phyloP scores from a whole-genome alignment of 2,797 vertebrate species.

The Jordanella pulchra region DNA sequence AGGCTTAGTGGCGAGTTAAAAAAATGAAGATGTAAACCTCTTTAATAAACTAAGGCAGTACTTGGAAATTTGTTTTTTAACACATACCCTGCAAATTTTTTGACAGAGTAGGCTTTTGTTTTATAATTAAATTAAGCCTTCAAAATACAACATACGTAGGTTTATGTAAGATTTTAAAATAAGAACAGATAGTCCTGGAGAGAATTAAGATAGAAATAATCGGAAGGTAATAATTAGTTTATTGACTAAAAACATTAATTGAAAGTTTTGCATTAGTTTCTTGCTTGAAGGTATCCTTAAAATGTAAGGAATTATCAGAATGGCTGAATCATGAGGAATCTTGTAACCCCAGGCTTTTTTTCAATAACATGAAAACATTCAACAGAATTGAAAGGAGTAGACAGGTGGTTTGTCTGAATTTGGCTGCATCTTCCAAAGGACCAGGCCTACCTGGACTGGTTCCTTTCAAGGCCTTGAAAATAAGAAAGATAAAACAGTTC shows the following conservation, averaged over 20 bases:
- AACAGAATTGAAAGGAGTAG: constrained; percentile 42
- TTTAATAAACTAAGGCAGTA: too few relatives aligned
- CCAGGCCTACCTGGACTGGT: too few relatives aligned
- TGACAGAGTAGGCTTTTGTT: not conserved
- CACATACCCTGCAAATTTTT: not conserved
- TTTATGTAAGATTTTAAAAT: not conserved
- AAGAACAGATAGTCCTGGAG: too few relatives aligned
- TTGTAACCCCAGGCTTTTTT: constrained; percentile 36
- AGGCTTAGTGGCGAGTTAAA: too few relatives aligned
- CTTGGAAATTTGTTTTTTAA: too few relatives aligned
- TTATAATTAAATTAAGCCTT: not conserved
- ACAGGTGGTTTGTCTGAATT: not conserved
- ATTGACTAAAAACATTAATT: too few relatives aligned
- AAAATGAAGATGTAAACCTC: too few relatives aligned
- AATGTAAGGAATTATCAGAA: constrained; percentile 35
- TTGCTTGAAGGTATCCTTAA: constrained; percentile 19
- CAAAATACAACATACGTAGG: not conserved
- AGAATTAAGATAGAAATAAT: too few relatives aligned
- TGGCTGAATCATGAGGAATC: constrained; percentile 37
- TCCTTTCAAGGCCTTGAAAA: too few relatives aligned
- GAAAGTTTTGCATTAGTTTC: constrained; percentile 23
- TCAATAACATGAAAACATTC: constrained; percentile 61
- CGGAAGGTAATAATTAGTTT: too few relatives aligned
- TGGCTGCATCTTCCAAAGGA: too few relatives aligned
- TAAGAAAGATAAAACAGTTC: too few relatives aligned